Base-by-base conservation (phyloP, 2,113 vertebrate genomes). In the Triplophysa tibetana region DNA sequence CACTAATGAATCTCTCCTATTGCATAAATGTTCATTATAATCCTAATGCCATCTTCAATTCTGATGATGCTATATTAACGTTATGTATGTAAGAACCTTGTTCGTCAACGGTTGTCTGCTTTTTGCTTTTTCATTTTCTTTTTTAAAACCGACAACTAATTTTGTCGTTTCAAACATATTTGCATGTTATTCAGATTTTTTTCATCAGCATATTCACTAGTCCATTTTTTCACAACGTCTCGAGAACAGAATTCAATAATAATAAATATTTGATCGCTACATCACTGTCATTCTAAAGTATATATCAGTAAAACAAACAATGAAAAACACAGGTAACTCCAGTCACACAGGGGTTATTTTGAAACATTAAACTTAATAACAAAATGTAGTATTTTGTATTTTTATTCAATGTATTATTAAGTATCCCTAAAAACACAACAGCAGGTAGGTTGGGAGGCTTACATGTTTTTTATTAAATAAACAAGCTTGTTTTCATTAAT, bases 211-310 rank as follows among this genome's bases (percentile, higher is more conserved):
- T 63, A 75, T 66, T 83, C 70, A 79, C 64, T 67, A 77, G 50
- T 62, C 19, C 10, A 13, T 76, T 77, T 77, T 29, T 24, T 19
- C 7, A 41, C 73, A 79, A 69, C 54, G 69, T 54, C 78, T 26
- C 24, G 26, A 79, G 24, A 83, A 77, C 9, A 29, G 50, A 73
- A 77, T 81, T 77, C 33, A 80, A 56, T 78, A 68, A 41, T 38
- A 81, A 54, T 63, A 65, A 77, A 73, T 54, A 70, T 81, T 33
- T 38, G n/a, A 26, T 48, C 56, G 14, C 23, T 16, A 26, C 45
- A 60, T 24, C 8, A 12, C 56, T 65, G 45, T 65, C 61, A 77
- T 66, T 77, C 61, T 69, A 33, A 50, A 24, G 19, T n/a, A 2
- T 68, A 8, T 70, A 33, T 72, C 45, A 41, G 69, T 58, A 23